phyloP scores from a whole-genome alignment of 2,888 invertebrate species.

The Ommatoiulus sabulosus region DNA sequence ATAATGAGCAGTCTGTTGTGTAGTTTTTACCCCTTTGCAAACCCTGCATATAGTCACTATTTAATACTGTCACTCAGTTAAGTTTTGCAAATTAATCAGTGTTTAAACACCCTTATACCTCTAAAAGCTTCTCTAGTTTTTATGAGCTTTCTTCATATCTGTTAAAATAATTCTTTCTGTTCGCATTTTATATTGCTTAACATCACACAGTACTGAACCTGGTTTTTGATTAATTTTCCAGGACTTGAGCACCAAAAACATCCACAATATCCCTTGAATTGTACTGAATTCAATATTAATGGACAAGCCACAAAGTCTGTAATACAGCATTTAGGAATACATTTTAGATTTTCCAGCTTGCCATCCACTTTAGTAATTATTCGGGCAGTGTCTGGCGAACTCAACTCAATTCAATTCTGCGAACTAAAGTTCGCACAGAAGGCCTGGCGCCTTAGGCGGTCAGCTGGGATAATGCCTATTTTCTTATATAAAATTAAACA shows the following conservation, averaged over 20 bases:
- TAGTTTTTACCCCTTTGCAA: neutral
- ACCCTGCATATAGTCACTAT: conserved; percentile 18
- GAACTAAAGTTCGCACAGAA: too few species aligned
- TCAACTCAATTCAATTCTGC: too few species aligned
- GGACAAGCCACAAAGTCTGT: conserved; percentile 14
- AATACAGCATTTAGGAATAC: neutral
- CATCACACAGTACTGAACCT: neutral
- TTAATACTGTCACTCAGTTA: neutral
- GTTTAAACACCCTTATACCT: neutral
- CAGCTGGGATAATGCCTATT: too few species aligned
- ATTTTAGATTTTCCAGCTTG: neutral
- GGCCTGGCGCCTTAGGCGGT: too few species aligned
- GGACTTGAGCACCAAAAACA: conserved; percentile 50
- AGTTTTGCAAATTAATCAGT: neutral
- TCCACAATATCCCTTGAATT: conserved; percentile 51
- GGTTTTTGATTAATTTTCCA: neutral
- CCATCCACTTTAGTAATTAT: neutral
- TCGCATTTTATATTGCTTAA: neutral
- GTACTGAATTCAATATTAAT: neutral
- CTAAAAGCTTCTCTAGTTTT: neutral
- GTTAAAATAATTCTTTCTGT: neutral
- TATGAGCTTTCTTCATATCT: neutral
- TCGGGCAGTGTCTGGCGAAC: too few species aligned
- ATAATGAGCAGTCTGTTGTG: too few species aligned
- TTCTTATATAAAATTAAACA: too few species aligned